Evolutionary conservation across 2,797 vertebrate genomes (phyloP).

Genomic region (Galaxias olidus): DNA sequence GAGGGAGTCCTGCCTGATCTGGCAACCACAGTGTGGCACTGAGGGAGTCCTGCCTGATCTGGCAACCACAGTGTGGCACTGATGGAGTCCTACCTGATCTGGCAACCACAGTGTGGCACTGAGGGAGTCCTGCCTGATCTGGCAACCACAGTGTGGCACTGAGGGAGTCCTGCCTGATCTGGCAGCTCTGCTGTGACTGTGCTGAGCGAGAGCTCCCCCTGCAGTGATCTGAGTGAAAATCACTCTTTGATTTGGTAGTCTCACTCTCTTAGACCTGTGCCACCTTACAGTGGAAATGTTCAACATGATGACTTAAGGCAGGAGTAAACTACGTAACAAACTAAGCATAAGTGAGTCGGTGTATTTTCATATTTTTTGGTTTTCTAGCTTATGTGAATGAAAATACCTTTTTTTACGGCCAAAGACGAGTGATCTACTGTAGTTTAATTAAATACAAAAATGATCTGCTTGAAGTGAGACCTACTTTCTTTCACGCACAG

Average conservation of each 20-base stretch:
- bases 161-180: conserved; percentile 1
- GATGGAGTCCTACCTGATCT: background rate
- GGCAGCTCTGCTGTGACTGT: background rate
- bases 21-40: background rate
- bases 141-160: background rate
- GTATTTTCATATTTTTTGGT: too few relatives aligned
- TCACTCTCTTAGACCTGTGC: background rate
- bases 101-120: background rate
- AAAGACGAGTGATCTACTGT: too few relatives aligned
- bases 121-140: background rate
- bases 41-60: background rate
- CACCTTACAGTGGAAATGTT: background rate
- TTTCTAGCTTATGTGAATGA: too few relatives aligned
- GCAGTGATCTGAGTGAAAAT: background rate
- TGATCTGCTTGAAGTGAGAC: too few relatives aligned
- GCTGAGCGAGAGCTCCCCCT: background rate
- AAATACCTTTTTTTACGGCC: too few relatives aligned
- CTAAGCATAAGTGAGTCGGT: too few relatives aligned
- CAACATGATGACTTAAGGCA: background rate
- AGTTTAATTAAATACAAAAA: too few relatives aligned
- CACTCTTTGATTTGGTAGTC: background rate
- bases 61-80: background rate
- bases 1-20: background rate
- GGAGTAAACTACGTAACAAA: background rate
- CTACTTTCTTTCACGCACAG: too few relatives aligned